Evolutionary conservation across 2,888 invertebrate genomes (phyloP).

Genomic region (Ypsolopha sequella): DNA sequence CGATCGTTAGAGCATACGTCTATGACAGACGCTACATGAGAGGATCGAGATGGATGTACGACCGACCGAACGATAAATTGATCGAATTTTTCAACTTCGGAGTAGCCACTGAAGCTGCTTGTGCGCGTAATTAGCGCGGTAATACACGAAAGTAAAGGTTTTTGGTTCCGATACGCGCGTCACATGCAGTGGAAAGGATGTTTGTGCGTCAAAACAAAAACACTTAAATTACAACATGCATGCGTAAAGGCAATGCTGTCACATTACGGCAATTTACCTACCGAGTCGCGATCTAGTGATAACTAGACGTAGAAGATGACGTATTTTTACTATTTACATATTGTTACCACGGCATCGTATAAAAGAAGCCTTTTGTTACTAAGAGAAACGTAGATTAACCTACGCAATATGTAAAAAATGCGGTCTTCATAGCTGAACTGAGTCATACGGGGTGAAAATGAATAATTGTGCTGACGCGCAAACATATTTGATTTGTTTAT

Average conservation of each 20-base stretch:
- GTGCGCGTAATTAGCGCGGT: not conserved
- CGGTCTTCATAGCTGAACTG: not conserved
- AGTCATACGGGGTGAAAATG: too few species aligned
- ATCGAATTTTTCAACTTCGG: too few species aligned
- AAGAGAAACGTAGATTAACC: not conserved
- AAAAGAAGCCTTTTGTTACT: too few species aligned
- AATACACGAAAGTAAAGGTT: not conserved
- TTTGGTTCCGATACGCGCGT: too few species aligned
- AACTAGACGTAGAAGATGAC: not conserved
- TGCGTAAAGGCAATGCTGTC: not conserved
- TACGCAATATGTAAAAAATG: not conserved
- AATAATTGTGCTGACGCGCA: too few species aligned
- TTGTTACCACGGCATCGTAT: not conserved
- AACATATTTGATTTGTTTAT: too few species aligned
- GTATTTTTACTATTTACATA: constrained; percentile 1
- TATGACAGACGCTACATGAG: too few species aligned
- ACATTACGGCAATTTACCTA: not conserved
- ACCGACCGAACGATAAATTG: too few species aligned
- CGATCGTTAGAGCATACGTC: too few species aligned
- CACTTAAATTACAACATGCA: not conserved
- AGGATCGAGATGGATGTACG: too few species aligned
- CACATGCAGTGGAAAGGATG: too few species aligned
- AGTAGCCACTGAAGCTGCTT: too few species aligned
- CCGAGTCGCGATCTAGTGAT: not conserved
- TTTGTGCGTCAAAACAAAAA: not conserved